Conservation (phyloP, 2,113 vertebrate species). For the Himantopus leucocephalus region DNA sequence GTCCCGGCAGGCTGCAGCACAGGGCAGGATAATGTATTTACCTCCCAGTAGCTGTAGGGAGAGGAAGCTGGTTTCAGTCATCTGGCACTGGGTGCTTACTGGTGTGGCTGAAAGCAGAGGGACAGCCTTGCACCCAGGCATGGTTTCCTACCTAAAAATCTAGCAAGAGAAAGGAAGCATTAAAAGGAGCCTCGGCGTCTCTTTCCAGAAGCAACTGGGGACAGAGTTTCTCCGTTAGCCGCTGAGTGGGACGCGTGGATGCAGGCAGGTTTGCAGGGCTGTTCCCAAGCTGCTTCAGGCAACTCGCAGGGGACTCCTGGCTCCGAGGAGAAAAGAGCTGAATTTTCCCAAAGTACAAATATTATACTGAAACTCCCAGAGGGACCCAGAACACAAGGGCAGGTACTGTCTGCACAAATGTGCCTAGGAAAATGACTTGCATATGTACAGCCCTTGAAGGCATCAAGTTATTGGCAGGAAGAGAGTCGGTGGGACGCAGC, state of each 20-base stretch:
- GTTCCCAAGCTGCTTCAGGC: background rate
- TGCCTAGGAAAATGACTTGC: background rate
- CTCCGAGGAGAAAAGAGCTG: background rate
- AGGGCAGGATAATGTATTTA: background rate
- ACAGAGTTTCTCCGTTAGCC: background rate
- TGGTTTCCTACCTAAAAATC: background rate
- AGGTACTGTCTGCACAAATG: background rate
- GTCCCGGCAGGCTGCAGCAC: background rate
- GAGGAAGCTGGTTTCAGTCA: background rate
- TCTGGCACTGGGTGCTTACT: background rate
- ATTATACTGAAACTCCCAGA: background rate
- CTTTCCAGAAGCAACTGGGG: background rate
- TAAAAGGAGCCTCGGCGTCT: background rate
- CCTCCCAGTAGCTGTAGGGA: background rate
- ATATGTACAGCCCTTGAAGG: background rate
- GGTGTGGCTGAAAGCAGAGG: background rate
- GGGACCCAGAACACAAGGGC: background rate
- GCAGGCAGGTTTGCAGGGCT: background rate
- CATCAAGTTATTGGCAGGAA: background rate
- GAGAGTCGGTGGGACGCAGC: rapidly evolving
- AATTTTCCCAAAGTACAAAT: background rate
- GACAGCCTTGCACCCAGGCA: background rate
- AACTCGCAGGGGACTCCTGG: background rate
- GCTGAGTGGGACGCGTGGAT: background rate
- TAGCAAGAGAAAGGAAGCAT: background rate